A percentile compares a stretch with the other conserved stretches of the same genome.
phyloP scores from a whole-genome alignment of 2,113 vertebrate species.

The Orthochromis malagaraziensis region DNA sequence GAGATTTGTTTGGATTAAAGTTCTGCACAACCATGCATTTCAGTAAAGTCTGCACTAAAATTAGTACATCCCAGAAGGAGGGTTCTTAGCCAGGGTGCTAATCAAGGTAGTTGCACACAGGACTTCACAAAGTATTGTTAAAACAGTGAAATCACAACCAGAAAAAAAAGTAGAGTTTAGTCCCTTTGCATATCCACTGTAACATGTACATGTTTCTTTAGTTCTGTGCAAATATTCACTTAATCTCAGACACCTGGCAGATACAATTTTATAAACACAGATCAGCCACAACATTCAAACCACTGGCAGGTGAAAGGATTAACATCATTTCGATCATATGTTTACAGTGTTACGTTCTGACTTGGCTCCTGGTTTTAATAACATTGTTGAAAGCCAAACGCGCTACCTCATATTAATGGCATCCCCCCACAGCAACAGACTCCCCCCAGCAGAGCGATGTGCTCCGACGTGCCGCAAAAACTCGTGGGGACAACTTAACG shows the following conservation, averaged over 20 bases:
- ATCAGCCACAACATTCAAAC: not conserved
- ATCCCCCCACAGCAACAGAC: not conserved
- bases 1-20: not conserved
- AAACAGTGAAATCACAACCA: not conserved
- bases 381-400: not conserved
- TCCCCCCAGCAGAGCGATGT: not conserved
- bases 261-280: not conserved
- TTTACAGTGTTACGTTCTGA: not conserved
- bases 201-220: not conserved
- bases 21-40: constrained; percentile 46
- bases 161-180: not conserved
- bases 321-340: not conserved
- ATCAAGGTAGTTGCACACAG: not conserved
- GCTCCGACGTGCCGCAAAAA: accelerated
- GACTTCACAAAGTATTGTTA: not conserved
- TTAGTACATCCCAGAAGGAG: not conserved
- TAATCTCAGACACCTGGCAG: not conserved
- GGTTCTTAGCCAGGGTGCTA: not conserved
- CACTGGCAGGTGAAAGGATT: not conserved
- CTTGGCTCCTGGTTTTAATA: not conserved
- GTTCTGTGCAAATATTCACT: constrained; percentile 31
- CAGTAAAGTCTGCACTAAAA: not conserved
- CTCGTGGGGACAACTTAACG: not conserved
- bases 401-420: not conserved
- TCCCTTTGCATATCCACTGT: constrained; percentile 15